These are phyloP conservation scores for Acanthaster planci DNA, from an alignment of 35 echinoderm and acorn worm genomes.

Conservation along the genomic window DNA sequence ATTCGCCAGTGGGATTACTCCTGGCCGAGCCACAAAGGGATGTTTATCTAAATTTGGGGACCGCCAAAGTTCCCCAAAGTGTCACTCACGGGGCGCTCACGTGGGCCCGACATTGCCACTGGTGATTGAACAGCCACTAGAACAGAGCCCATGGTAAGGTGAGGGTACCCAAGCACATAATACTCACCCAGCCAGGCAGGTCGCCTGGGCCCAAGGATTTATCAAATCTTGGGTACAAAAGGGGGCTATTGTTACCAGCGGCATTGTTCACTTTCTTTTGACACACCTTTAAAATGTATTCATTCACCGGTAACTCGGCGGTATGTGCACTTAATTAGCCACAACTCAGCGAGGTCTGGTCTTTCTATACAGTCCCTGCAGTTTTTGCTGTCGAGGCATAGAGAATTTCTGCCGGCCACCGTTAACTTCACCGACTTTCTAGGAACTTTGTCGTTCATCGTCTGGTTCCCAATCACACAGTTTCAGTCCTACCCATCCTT, in stretches of 20 bases:
- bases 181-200: neutral
- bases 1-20: neutral
- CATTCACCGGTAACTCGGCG: neutral
- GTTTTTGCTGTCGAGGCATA: no score
- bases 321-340: constrained; percentile 7
- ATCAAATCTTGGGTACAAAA: constrained; percentile 4
- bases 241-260: neutral
- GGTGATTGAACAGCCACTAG: constrained; percentile 1
- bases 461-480: no score
- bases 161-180: neutral
- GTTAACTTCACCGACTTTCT: no score
- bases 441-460: no score
- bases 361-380: no score
- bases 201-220: constrained; percentile 13
- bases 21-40: neutral
- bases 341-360: no score
- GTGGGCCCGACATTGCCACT: neutral
- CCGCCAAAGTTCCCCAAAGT: constrained; percentile 13
- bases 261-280: neutral
- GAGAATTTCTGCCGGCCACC: no score
- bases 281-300: neutral
- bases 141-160: neutral
- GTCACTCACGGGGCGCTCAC: constrained; percentile 5
- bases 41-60: constrained; percentile 31
- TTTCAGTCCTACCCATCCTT: no score